These are phyloP conservation scores for Boleophthalmus pectinirostris DNA, from an alignment of 2,113 vertebrate genomes.

Conservation along the genomic window DNA sequence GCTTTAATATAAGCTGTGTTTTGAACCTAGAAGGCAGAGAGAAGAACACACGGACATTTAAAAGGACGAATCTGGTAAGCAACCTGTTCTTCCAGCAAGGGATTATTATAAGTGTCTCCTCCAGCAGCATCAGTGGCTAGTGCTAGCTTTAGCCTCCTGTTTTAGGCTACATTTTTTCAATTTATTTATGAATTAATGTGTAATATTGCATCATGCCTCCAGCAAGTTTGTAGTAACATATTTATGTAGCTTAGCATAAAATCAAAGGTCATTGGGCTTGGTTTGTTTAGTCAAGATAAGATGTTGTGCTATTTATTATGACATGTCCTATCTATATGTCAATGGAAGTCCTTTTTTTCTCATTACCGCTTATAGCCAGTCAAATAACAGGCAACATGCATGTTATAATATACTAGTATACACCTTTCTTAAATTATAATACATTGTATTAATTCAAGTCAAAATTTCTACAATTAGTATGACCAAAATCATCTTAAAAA, in stretches of 20 bases:
- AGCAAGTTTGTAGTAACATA: neutral
- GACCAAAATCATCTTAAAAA: too few relatives aligned
- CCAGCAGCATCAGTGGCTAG: neutral
- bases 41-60: conserved; percentile 46
- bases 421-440: too few relatives aligned
- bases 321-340: neutral
- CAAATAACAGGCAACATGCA: neutral
- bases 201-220: neutral
- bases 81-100: conserved; percentile 48
- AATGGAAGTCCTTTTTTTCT: neutral
- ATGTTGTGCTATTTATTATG: neutral
- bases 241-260: neutral
- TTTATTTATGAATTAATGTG: neutral
- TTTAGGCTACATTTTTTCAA: neutral
- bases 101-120: conserved; percentile 47
- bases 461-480: too few relatives aligned
- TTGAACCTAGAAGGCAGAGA: conserved; percentile 30
- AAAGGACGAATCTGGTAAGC: conserved; percentile 49
- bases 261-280: neutral
- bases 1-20: conserved; percentile 19
- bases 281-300: neutral
- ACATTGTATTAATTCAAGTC: too few relatives aligned
- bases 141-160: neutral
- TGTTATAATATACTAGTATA: too few relatives aligned
- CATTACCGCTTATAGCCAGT: neutral